Evolutionary conservation across 2,113 vertebrate species (phyloP).

Genomic region (Puma concolor): DNA sequence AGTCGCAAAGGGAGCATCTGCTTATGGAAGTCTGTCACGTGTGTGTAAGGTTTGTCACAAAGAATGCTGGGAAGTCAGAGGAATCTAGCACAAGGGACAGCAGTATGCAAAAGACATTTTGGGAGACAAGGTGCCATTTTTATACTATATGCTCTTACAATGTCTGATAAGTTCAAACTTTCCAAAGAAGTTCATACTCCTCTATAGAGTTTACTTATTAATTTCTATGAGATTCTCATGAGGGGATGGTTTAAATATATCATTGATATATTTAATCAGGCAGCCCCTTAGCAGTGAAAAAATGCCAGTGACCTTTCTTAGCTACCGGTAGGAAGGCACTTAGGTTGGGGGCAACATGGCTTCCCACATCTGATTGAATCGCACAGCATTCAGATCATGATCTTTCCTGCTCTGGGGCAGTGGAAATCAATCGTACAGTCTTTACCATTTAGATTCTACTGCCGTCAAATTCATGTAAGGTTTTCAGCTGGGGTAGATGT

Average conservation of each 20-base stretch:
- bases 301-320: neutral
- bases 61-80: neutral
- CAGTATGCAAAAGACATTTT: neutral
- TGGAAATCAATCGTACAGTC: neutral
- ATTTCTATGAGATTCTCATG: neutral
- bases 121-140: neutral
- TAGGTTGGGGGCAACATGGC: neutral
- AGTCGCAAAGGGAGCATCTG: neutral
- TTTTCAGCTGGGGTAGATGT: neutral
- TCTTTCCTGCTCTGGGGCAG: neutral
- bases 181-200: neutral
- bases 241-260: neutral
- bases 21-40: neutral
- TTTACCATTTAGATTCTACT: neutral
- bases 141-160: neutral
- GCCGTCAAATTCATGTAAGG: neutral
- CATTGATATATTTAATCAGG: neutral
- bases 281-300: neutral
- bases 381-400: neutral
- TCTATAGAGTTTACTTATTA: neutral
- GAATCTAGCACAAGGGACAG: neutral
- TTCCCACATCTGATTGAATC: neutral
- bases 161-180: neutral
- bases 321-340: neutral
- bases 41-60: neutral